These are phyloP conservation scores for Eretmocerus hayati DNA, from an alignment of 2,888 invertebrate genomes.

Conservation along the genomic window DNA sequence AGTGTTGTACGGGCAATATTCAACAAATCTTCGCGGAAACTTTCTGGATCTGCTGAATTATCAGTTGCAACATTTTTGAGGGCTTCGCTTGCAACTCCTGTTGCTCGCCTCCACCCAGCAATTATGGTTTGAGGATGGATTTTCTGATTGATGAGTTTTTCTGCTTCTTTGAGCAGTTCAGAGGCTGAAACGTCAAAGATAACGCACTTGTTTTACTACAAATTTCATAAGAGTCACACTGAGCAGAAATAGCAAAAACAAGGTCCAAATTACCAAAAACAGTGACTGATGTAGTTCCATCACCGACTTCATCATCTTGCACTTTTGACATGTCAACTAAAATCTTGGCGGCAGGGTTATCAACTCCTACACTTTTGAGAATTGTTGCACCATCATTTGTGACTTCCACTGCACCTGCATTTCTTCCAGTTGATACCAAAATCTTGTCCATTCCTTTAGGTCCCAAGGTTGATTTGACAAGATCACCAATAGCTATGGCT, in stretches of 20 bases:
- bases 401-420: constrained; percentile 81
- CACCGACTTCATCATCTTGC: constrained; percentile 99
- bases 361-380: constrained; percentile 89
- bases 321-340: constrained; percentile 98
- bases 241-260: background rate
- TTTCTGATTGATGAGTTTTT: constrained; percentile 85
- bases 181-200: constrained; percentile 55
- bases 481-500: constrained; percentile 96
- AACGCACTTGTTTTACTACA: background rate
- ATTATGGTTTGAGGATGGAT: constrained; percentile 98
- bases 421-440: constrained; percentile 71
- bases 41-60: constrained; percentile 70
- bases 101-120: constrained; percentile 88
- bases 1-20: constrained; percentile 97
- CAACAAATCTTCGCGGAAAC: constrained; percentile 80
- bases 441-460: constrained; percentile 99
- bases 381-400: constrained; percentile 99
- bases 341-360: constrained; percentile 98
- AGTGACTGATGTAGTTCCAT: constrained; percentile 99
- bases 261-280: constrained; percentile 65
- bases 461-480: constrained; percentile 95
- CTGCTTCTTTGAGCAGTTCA: constrained; percentile 91
- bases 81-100: constrained; percentile 75
- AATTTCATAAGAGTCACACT: background rate
- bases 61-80: constrained; percentile 73